Evolutionary conservation across 2,888 invertebrate genomes (phyloP), one percentile per base, ranked within the genome.

Genomic region (Nymphalis urticae): DNA sequence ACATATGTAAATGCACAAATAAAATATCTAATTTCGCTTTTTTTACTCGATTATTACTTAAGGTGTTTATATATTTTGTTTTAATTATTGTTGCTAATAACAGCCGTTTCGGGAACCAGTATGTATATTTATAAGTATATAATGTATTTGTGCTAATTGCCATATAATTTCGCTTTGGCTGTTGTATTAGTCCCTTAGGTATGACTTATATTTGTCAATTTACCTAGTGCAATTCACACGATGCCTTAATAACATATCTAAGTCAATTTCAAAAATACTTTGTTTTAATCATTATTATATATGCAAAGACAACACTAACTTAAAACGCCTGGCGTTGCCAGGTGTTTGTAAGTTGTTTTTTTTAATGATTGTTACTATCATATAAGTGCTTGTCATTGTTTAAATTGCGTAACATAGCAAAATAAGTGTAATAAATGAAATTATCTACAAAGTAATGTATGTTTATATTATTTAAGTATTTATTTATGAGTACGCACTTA

Each of bases 241-340:
- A 88, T 92, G 92, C 92, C 92, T 92, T 92, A 92, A 88, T 92
- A 92, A 91, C 91, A 91, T 90, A 92, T 92, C 92, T 92, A 92
- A 92, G 92, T 92, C 92, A 92, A 90, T 91, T 89, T 89, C 82
- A 83, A 88, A 84, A 79, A 61, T 62, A 82, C 81, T 85, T 82
- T 84, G 84, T 87, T 88, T 85, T 88, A 75, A 72, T 73, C 58
- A 58, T 42, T 58, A 58, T 58, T 42, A 58, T 71, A 53, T 74
- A 66, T 71, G 68, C 54, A 62, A 70, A 66, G 59, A 71, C 66
- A 54, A 56, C 61, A 32, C 48, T 16, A 61, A 48, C 60, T 58
- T 17, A 19, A 56, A 42, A 19, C 56, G 68, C 27, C 73, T 48
- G 70, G 83, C 79, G 78, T 78, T 80, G 81, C 84, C 86, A 84